These are phyloP conservation scores for Ichneumon xanthorius DNA, from an alignment of 2,888 invertebrate species.

Conservation along the genomic window DNA sequence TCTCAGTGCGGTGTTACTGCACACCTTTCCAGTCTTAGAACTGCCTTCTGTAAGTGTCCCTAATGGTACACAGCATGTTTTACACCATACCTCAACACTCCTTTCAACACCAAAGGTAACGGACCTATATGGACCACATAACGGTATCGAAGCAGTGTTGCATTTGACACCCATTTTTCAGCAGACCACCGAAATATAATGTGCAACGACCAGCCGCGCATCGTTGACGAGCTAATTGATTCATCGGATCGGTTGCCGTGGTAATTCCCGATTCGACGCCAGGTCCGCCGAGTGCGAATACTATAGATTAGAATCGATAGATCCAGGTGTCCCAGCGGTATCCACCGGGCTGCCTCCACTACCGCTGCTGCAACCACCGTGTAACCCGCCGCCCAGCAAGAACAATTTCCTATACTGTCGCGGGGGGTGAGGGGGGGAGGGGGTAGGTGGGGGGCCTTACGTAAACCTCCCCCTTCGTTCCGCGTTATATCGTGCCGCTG, in stretches of 20 bases:
- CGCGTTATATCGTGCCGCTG: constrained; percentile 47
- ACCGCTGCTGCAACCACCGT: constrained; percentile 1
- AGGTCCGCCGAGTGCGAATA: neutral
- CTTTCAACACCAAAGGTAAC: neutral
- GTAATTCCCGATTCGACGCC: neutral
- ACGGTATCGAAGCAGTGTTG: too few relatives aligned
- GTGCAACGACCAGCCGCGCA: neutral
- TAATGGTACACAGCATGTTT: too few relatives aligned
- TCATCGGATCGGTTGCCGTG: neutral
- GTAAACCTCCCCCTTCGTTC: constrained; percentile 53
- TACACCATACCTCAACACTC: too few relatives aligned
- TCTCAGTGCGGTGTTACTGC: too few relatives aligned
- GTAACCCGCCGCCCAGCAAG: constrained; percentile 21
- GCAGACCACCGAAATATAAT: neutral
- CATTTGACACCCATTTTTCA: neutral
- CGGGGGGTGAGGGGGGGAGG: neutral
- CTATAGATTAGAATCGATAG: constrained; percentile 28
- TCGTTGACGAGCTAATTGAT: neutral
- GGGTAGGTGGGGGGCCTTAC: constrained; percentile 17
- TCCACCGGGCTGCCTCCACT: constrained; percentile 8
- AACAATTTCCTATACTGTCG: constrained; percentile 54
- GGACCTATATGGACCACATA: too few relatives aligned
- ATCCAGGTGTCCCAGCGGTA: constrained; percentile 49
- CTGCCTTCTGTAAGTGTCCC: too few relatives aligned
- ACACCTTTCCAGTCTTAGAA: too few relatives aligned